Evolutionary conservation across 2,797 vertebrate species (phyloP).

Genomic region (Alectoris magna): DNA sequence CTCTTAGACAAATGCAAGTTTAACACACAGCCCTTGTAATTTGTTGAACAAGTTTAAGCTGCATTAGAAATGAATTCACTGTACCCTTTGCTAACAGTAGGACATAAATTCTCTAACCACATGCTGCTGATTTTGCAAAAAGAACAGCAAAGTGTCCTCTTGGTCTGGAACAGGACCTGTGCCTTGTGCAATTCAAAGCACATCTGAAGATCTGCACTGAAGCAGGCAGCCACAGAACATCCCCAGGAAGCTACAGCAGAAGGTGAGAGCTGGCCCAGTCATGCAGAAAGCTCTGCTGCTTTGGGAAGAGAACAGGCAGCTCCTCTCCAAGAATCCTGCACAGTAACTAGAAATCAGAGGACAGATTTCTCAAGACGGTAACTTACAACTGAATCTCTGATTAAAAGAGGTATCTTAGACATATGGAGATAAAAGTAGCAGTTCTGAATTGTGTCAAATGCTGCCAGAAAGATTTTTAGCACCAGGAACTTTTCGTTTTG

Average conservation of each 20-base stretch:
- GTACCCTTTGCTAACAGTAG: not conserved
- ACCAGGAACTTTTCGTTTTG: not conserved
- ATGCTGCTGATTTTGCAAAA: not conserved
- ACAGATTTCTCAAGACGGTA: conserved; percentile 24
- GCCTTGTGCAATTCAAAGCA: not conserved
- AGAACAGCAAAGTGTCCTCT: not conserved
- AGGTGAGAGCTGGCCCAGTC: not conserved
- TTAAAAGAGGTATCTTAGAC: conserved; percentile 57
- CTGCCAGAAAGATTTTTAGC: conserved; percentile 58
- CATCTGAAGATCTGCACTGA: not conserved
- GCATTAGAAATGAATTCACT: not conserved
- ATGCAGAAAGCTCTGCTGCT: not conserved
- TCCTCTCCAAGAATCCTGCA: conserved; percentile 18
- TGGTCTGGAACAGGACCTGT: not conserved
- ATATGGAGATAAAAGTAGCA: conserved; percentile 55
- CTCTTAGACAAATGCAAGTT: not conserved
- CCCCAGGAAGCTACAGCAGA: not conserved
- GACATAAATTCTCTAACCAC: not conserved
- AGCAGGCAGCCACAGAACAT: not conserved
- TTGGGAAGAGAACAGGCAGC: not conserved
- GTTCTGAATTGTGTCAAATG: conserved; percentile 16
- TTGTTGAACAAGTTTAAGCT: not conserved
- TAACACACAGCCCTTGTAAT: not conserved
- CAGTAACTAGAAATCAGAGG: conserved; percentile 30
- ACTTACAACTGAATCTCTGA: conserved; percentile 42